phyloP scores from a whole-genome alignment of 2,888 invertebrate species.

The Ennomos quercinarius region DNA sequence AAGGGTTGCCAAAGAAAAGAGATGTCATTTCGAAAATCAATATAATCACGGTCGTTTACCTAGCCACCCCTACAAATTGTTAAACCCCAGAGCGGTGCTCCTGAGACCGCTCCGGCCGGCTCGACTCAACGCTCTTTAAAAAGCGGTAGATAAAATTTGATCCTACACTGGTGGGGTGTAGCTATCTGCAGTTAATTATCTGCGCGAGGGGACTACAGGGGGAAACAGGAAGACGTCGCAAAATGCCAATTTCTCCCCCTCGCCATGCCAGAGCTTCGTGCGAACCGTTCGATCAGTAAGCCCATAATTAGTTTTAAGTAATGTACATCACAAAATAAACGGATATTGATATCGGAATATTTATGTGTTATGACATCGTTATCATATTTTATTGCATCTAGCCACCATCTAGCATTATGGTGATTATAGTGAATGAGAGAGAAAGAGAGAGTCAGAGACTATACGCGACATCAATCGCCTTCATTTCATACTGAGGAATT shows the following conservation, averaged over 20 bases:
- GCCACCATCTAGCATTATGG: constrained; percentile 7
- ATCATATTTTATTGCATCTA: constrained; percentile 39
- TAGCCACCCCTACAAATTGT: constrained; percentile 78
- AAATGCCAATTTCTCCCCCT: constrained; percentile 72
- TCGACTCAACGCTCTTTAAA: constrained; percentile 70
- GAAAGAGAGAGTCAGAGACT: too few species aligned
- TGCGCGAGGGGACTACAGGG: constrained; percentile 67
- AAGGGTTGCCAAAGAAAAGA: constrained; percentile 55
- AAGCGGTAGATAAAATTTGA: constrained; percentile 79
- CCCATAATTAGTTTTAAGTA: constrained; percentile 82
- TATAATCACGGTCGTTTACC: constrained; percentile 80
- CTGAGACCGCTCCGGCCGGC: constrained; percentile 54
- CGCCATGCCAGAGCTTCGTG: constrained; percentile 62
- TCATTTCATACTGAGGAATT: too few species aligned
- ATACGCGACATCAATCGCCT: too few species aligned
- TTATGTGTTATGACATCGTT: constrained; percentile 44
- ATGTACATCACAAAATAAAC: constrained; percentile 62
- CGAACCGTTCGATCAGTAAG: constrained; percentile 67
- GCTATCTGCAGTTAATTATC: constrained; percentile 84
- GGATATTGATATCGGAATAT: constrained; percentile 52
- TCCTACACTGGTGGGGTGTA: constrained; percentile 64
- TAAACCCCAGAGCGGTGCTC: constrained; percentile 72
- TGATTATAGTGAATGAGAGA: too few species aligned
- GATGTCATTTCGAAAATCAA: constrained; percentile 77
- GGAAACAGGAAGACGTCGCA: constrained; percentile 63